Base-by-base conservation (phyloP, 2,888 invertebrate species). In the Morpho deidamia region DNA sequence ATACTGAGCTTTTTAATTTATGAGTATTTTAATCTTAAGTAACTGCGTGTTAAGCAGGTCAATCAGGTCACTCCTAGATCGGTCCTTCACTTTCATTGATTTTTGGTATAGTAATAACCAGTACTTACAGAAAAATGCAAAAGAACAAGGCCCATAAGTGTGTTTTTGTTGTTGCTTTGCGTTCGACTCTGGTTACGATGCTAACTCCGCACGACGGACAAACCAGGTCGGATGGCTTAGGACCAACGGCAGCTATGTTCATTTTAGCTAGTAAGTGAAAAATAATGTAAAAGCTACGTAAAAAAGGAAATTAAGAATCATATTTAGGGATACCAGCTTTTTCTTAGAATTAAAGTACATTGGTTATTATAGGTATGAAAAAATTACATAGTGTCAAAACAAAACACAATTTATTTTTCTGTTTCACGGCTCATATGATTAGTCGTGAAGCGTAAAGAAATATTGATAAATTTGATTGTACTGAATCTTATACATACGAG, bases 61-160 rank as follows among this genome's bases (percentile, higher is more conserved):
- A 23, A 5, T 23, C 2, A 23, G 23, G 2, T 23, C 1, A 23
- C 5, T 23, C 5, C 23, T 23, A 23, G 23, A 23, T 23, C 23
- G 3, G 4, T 5, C 23, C 23, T 23, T 23, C 7, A 10, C 10
- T 37, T 7, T 10, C 4, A 37, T 10, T 10, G 1, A n/a, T 37
- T 7, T 37, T 37, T 37, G 23, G 23, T 5, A 23, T 23, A 23
- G 23, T 40, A 8, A 4, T 11, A 14, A 9, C 12, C 7, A 41
- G 12, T 51, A 63, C 66, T 65, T 56, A 65, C 65, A 65, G 48
- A 47, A 80, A 79, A 35, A 81, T 51, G 58, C 90, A 91, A 11
- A 92, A 67, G 0, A 90, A 39, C 3, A 90, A 59, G 1, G 92
- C 92, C 12, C 91, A 80, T 9, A 92, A 65, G 64, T 92, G 92